A percentile compares a stretch with the other conserved stretches of the same genome.
Evolutionary conservation across 2,888 invertebrate species (phyloP).

Genomic region (Melieria omissa): DNA sequence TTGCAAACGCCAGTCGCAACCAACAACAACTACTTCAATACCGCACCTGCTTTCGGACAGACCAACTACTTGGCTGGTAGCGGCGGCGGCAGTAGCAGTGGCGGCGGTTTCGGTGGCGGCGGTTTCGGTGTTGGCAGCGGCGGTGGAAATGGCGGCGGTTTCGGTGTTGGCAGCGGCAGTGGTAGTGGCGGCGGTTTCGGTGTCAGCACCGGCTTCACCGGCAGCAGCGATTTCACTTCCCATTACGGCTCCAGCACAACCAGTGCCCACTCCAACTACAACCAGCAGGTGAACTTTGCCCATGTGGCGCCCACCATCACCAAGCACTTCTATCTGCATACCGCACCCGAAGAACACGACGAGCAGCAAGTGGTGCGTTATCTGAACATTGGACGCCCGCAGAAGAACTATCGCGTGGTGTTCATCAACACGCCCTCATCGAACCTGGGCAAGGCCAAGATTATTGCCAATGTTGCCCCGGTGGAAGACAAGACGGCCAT

Average conservation of each 20-base stretch:
- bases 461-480: conserved; percentile 61
- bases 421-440: conserved; percentile 64
- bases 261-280: conserved; percentile 48
- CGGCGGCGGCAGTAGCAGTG: conserved; percentile 32
- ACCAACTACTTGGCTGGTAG: conserved; percentile 3
- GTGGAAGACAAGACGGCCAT: conserved; percentile 65
- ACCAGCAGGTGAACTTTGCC: conserved; percentile 53
- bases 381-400: conserved; percentile 59
- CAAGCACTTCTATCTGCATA: conserved; percentile 63
- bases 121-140: conserved; percentile 32
- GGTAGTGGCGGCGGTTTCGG: neutral
- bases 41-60: conserved; percentile 42
- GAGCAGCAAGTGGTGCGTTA: conserved; percentile 61
- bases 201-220: conserved; percentile 27
- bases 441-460: conserved; percentile 56
- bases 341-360: conserved; percentile 63
- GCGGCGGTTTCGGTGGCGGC: conserved; percentile 37
- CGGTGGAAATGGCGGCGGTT: conserved; percentile 34
- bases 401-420: conserved; percentile 63
- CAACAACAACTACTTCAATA: conserved; percentile 49
- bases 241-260: conserved; percentile 41
- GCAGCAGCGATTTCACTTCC: conserved; percentile 2
- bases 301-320: conserved; percentile 57
- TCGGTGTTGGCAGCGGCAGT: conserved; percentile 1
- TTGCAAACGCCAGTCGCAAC: conserved; percentile 51